Conservation (phyloP, 2,113 vertebrate species). For the Scophthalmus maximus region DNA sequence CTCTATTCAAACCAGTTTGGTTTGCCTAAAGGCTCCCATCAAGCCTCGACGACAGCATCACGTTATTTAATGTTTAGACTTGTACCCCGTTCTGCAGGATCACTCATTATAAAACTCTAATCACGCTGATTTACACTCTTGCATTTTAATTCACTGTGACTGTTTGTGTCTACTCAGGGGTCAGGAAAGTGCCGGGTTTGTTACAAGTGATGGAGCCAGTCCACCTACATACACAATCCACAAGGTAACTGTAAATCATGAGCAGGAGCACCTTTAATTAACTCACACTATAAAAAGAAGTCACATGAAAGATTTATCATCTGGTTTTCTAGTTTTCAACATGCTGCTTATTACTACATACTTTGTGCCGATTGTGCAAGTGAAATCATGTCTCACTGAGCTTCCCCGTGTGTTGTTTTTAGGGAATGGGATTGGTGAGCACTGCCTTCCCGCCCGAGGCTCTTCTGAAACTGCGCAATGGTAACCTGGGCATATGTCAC, state of each 20-base stretch:
- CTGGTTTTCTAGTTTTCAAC: background rate
- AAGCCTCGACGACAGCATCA: background rate
- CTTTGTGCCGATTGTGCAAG: background rate
- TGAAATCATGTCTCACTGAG: slow-evolving; percentile 1
- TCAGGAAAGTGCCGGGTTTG: slow-evolving; percentile 97
- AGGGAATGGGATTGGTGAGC: slow-evolving; percentile 98
- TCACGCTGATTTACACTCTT: background rate
- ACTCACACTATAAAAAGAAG: background rate
- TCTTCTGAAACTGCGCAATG: slow-evolving; percentile 90
- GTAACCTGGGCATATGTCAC: slow-evolving; percentile 96
- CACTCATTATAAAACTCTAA: background rate
- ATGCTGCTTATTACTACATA: background rate
- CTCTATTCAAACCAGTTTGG: slow-evolving; percentile 68
- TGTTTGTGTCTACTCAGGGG: slow-evolving; percentile 84
- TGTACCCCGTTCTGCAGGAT: no score
- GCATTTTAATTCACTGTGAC: background rate
- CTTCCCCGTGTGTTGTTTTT: slow-evolving; percentile 15
- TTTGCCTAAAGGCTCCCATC: slow-evolving; percentile 46
- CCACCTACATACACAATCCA: slow-evolving; percentile 89
- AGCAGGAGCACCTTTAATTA: background rate
- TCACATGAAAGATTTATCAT: background rate
- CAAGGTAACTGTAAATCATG: slow-evolving; percentile 87
- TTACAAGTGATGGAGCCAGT: slow-evolving; percentile 92
- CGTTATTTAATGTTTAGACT: slow-evolving; percentile 19
- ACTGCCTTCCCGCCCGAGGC: slow-evolving; percentile 90